Conservation (phyloP, 2,888 invertebrate genomes). For the Agrochola lota region DNA sequence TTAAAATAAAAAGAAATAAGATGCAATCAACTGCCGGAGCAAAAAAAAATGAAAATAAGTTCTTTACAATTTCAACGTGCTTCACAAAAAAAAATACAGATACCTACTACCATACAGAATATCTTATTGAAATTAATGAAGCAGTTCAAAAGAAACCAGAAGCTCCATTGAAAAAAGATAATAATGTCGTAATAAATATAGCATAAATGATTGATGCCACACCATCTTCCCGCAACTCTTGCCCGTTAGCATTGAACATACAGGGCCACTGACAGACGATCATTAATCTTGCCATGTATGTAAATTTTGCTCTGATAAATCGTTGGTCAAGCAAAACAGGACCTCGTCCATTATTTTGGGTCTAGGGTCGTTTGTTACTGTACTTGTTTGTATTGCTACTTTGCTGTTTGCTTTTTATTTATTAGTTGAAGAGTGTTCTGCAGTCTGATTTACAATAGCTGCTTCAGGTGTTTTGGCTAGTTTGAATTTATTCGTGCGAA, state of each 20-base stretch:
- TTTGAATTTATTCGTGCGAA: conserved; percentile 15
- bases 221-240: conserved; percentile 60
- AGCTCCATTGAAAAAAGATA: conserved; percentile 56
- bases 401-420: conserved; percentile 50
- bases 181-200: conserved; percentile 65
- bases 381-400: conserved; percentile 54
- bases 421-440: conserved; percentile 56
- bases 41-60: not conserved
- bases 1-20: not conserved
- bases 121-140: conserved; percentile 38
- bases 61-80: not conserved
- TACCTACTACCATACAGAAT: not conserved
- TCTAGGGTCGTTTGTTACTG: conserved; percentile 65
- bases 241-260: conserved; percentile 71
- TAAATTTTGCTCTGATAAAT: conserved; percentile 85
- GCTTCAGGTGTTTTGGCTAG: not conserved
- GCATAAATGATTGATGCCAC: conserved; percentile 66
- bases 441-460: conserved; percentile 30
- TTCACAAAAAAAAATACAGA: not conserved
- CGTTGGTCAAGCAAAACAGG: conserved; percentile 79
- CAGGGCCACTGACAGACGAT: conserved; percentile 75
- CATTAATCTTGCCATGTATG: conserved; percentile 86
- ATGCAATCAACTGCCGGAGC: not conserved
- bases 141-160: conserved; percentile 38
- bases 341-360: conserved; percentile 69